Evolutionary conservation across 2,888 invertebrate genomes (phyloP).

Genomic region (Thumatha senex): DNA sequence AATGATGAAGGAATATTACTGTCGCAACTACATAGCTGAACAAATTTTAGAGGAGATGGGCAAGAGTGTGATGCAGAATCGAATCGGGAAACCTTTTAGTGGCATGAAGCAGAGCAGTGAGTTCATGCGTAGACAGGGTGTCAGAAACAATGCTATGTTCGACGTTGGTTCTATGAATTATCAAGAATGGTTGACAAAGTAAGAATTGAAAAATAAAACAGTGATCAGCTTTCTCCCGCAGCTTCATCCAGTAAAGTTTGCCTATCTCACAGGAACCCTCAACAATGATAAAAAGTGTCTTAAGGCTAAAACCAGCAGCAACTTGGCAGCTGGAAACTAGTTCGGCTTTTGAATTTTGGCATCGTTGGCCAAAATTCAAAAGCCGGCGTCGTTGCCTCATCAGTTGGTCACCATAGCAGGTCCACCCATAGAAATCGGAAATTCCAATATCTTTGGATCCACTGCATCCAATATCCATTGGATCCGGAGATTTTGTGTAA

Average conservation of each 20-base stretch:
- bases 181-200: slow-evolving; percentile 90
- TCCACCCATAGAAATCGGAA: too few species aligned
- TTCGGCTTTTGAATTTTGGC: too few species aligned
- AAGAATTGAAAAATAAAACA: slow-evolving; percentile 39
- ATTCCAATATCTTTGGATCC: too few species aligned
- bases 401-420: too few species aligned
- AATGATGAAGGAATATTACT: slow-evolving; percentile 91
- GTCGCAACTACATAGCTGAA: slow-evolving; percentile 88
- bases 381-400: too few species aligned
- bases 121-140: slow-evolving; percentile 51
- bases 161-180: slow-evolving; percentile 89
- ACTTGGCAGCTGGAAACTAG: too few species aligned
- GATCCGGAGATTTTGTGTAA: too few species aligned
- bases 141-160: slow-evolving; percentile 74
- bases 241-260: not conserved
- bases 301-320: too few species aligned
- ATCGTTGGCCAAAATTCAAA: too few species aligned
- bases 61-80: slow-evolving; percentile 61
- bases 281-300: too few species aligned
- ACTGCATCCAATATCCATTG: too few species aligned
- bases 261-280: too few species aligned
- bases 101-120: slow-evolving; percentile 26
- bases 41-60: slow-evolving; percentile 87
- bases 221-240: not conserved
- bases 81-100: slow-evolving; percentile 60